Evolutionary conservation across 2,113 vertebrate species (phyloP).

Genomic region (Trinectes maculatus): DNA sequence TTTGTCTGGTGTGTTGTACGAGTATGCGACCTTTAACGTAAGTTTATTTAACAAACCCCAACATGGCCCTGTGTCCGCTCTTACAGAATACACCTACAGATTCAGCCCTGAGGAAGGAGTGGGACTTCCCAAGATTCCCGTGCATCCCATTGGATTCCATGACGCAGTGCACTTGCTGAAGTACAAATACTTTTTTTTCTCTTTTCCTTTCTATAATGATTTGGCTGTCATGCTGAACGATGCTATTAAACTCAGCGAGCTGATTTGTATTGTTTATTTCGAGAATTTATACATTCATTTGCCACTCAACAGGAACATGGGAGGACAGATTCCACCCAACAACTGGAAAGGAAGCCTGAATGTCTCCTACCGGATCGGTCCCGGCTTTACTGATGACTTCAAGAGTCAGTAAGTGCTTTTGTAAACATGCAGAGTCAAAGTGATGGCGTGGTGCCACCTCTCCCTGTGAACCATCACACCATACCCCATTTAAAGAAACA

Average conservation of each 20-base stretch:
- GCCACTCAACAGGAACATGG: constrained; percentile 85
- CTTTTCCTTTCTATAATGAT: background rate
- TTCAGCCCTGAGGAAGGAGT: constrained; percentile 83
- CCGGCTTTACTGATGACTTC: constrained; percentile 83
- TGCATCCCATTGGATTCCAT: constrained; percentile 93
- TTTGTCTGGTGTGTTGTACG: background rate
- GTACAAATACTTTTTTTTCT: constrained; percentile 61
- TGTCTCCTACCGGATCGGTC: constrained; percentile 89
- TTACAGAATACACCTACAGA: constrained; percentile 90
- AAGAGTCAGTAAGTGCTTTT: constrained; percentile 79
- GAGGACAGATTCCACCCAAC: constrained; percentile 84
- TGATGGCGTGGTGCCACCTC: background rate
- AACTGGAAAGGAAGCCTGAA: constrained; percentile 92
- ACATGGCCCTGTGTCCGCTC: constrained; percentile 23
- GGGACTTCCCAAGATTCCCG: constrained; percentile 92
- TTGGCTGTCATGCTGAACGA: background rate
- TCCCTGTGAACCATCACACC: background rate
- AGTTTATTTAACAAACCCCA: background rate
- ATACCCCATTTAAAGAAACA: constrained; percentile 2
- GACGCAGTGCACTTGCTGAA: constrained; percentile 88
- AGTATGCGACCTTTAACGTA: background rate
- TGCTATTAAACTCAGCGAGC: background rate
- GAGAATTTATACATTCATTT: constrained; percentile 23
- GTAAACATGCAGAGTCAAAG: background rate
- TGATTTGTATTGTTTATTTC: constrained; percentile 15